phyloP scores from a whole-genome alignment of 2,113 vertebrate species.

The Ginglymostoma cirratum region DNA sequence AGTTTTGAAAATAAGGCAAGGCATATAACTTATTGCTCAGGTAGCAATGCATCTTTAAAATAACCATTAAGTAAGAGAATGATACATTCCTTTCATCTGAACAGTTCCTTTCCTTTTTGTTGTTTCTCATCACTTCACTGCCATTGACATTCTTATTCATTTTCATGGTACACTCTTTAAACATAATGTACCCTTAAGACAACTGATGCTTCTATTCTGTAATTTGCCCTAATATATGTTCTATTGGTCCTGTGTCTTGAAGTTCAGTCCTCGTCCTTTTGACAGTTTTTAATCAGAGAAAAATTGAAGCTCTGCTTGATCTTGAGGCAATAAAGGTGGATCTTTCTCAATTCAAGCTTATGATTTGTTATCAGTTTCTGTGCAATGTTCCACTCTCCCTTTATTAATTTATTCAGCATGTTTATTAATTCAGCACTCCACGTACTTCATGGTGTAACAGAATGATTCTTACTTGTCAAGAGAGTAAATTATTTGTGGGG shows the following conservation, averaged over 20 bases:
- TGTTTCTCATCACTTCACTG: neutral
- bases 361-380: neutral
- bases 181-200: neutral
- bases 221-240: neutral
- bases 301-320: conserved; percentile 5
- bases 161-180: neutral
- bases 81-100: neutral
- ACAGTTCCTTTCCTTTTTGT: neutral
- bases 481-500: neutral
- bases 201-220: neutral
- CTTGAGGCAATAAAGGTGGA: neutral
- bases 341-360: neutral
- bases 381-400: neutral
- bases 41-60: neutral
- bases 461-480: neutral
- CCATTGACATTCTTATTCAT: neutral
- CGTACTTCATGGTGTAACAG: too few species aligned
- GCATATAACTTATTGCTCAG: neutral
- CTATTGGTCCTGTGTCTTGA: neutral
- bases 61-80: neutral
- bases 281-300: conserved; percentile 21
- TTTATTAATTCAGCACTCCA: neutral
- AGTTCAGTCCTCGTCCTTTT: neutral
- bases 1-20: too few species aligned
- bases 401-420: neutral